Evolutionary conservation across 2,888 invertebrate genomes (phyloP).

Genomic region (Dicyrtoma fusca): DNA sequence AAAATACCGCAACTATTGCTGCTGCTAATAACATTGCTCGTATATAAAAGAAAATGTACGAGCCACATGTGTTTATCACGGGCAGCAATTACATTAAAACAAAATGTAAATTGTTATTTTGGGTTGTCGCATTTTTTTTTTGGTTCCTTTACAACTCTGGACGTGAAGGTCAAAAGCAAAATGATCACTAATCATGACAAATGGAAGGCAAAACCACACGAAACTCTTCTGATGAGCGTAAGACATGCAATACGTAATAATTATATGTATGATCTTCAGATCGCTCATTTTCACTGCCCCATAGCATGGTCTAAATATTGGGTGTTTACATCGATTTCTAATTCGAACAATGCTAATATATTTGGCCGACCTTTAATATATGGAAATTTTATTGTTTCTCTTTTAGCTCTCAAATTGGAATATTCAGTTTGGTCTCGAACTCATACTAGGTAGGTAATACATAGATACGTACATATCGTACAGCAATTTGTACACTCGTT

Average conservation of each 20-base stretch:
- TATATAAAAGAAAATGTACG: not conserved
- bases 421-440: no score
- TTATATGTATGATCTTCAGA: no score
- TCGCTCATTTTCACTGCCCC: no score
- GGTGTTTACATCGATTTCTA: no score
- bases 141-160: not conserved
- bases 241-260: constrained; percentile 1
- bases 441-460: no score
- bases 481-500: no score
- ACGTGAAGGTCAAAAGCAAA: constrained; percentile 12
- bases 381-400: no score
- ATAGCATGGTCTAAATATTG: no score
- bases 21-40: not conserved
- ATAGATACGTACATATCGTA: no score
- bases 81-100: not conserved
- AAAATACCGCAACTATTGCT: not conserved
- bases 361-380: no score
- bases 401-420: no score
- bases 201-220: constrained; percentile 3
- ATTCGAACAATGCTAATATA: no score
- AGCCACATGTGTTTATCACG: constrained; percentile 13
- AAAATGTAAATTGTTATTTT: constrained; percentile 8
- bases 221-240: not conserved
- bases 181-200: not conserved
- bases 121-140: not conserved